These are phyloP conservation scores for Ibycter americanus DNA, from an alignment of 2,797 vertebrate species.

Conservation along the genomic window DNA sequence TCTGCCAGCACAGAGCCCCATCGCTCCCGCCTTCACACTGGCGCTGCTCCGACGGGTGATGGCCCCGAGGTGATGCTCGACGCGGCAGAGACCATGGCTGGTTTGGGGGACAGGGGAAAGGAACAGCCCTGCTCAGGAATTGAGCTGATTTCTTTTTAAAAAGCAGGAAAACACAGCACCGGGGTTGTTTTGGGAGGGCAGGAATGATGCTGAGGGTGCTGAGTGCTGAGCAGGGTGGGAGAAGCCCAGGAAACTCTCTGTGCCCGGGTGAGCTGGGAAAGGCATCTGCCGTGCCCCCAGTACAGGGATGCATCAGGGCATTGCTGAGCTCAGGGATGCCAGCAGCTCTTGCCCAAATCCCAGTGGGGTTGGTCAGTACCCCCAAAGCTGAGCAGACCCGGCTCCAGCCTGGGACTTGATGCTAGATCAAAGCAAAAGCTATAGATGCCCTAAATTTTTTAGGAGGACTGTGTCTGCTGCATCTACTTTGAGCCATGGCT, in stretches of 20 bases:
- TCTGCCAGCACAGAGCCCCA: fast-evolving
- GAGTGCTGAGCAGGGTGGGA: background rate
- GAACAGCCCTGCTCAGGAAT: background rate
- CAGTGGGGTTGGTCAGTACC: background rate
- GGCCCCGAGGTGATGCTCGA: fast-evolving
- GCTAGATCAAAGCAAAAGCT: background rate
- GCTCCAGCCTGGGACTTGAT: background rate
- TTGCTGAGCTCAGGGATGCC: background rate
- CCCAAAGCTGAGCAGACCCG: fast-evolving
- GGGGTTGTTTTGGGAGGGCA: background rate
- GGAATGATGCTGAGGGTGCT: background rate
- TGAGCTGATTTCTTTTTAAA: background rate
- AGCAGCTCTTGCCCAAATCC: background rate
- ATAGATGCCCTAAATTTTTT: background rate
- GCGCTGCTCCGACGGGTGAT: fast-evolving
- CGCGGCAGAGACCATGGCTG: fast-evolving
- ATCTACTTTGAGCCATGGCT: background rate
- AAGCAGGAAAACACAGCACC: fast-evolving
- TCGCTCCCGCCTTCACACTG: fast-evolving
- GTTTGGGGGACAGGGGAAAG: background rate
- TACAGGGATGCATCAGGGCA: background rate
- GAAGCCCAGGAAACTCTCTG: background rate
- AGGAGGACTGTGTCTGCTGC: background rate
- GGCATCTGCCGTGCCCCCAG: fast-evolving
- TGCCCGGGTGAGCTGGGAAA: background rate